Evolutionary conservation across 2,888 invertebrate genomes (phyloP), one percentile per base, ranked within the genome.

Genomic region (Pterobdella sp.): DNA sequence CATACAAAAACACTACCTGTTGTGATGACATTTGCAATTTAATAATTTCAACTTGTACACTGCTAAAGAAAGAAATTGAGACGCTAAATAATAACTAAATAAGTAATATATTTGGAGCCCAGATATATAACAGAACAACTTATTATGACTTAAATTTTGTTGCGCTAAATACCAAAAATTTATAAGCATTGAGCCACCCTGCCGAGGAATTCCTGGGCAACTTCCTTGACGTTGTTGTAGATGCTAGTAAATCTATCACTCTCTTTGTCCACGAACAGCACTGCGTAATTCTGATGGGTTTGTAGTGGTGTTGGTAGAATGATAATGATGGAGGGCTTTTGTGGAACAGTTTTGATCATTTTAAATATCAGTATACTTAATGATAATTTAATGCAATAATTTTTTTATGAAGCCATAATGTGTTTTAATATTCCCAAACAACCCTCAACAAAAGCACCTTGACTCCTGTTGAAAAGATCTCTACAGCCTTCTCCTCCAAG

Each of bases 381-480:
- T 42, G 7, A 42, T 42, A 42, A 7, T 22, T 42, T 14, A 14
- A 42, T 42, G 22, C 49, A 7, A 42, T 14, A 14, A 14, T 42
- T 42, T 42, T 14, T 7, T 42, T 7, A 42, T 42, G 49, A 42
- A 7, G 7, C 22, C 10, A 42, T 42, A 42, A 42, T 42, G 49
- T 14, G n/a, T n/a, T n/a, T n/a, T n/a, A n/a, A n/a, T n/a, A n/a
- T n/a, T n/a, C n/a, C n/a, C n/a, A n/a, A n/a, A n/a, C n/a, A n/a
- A n/a, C n/a, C n/a, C n/a, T n/a, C n/a, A n/a, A n/a, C n/a, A n/a
- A n/a, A n/a, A n/a, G n/a, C n/a, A n/a, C 92, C 86, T 97, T 96
- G 86, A 98, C 91, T 75, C 94, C 92, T 78, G 97, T 97, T 72
- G 94, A 94, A 84, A 99, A 99, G 86, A 99, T 95, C 85, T 95